Conservation (phyloP, 2,888 invertebrate genomes). For the Lydus trimaculatus region DNA sequence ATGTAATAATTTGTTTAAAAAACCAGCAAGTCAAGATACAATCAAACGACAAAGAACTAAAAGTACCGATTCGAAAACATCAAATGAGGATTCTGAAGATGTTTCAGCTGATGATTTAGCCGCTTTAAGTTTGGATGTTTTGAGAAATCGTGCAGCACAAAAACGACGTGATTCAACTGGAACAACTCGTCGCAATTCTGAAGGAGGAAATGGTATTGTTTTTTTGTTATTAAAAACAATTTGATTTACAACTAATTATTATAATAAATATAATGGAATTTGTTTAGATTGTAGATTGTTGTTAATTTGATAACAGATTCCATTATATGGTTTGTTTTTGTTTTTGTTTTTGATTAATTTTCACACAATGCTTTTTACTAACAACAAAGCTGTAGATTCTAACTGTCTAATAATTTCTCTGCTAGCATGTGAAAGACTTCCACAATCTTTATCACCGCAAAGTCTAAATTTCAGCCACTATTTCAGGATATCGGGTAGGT, state of each 20-base stretch:
- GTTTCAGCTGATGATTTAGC: constrained; percentile 55
- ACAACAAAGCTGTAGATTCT: constrained; percentile 18
- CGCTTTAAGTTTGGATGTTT: constrained; percentile 54
- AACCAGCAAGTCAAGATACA: constrained; percentile 27
- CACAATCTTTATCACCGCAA: constrained; percentile 51
- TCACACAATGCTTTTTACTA: constrained; percentile 24
- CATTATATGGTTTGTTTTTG: neutral
- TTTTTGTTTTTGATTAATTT: constrained; percentile 3
- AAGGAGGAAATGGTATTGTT: constrained; percentile 58
- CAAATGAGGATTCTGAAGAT: constrained; percentile 51
- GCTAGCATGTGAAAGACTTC: constrained; percentile 49
- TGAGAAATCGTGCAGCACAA: constrained; percentile 49
- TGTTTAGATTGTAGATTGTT: neutral
- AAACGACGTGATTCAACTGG: constrained; percentile 61
- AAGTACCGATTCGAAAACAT: constrained; percentile 66
- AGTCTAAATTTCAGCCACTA: constrained; percentile 53
- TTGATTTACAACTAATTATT: neutral
- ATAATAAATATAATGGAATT: neutral
- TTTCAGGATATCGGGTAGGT: constrained; percentile 53
- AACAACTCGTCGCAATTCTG: constrained; percentile 63
- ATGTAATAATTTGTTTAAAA: neutral
- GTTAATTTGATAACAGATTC: neutral
- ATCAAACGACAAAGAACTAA: constrained; percentile 60
- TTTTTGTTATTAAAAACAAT: too few species aligned
- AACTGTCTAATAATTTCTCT: constrained; percentile 29